Percentiles rank a stretch among this genome's conserved stretches.
These are phyloP conservation scores for Lates japonicus DNA, from an alignment of 2,797 vertebrate species.

Conservation along the genomic window DNA sequence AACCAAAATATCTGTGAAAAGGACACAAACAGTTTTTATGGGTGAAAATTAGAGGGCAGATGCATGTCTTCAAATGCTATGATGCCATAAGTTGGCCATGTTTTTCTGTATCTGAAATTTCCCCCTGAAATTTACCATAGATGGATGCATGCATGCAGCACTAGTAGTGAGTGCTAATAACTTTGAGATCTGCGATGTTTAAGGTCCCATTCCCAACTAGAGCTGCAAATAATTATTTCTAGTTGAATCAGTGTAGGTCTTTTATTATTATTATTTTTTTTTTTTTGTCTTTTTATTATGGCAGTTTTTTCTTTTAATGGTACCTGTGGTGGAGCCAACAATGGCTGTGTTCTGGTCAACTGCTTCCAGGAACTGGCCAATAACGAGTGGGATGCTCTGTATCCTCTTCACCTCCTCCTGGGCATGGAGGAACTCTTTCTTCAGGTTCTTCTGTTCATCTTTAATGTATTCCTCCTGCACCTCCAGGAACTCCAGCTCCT, in stretches of 20 bases:
- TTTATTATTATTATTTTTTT: too few relatives aligned
- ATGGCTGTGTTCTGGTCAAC: slow-evolving; percentile 98
- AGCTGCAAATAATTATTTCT: not conserved
- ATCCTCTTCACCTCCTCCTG: slow-evolving; percentile 97
- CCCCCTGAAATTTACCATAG: too few relatives aligned
- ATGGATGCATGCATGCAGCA: not conserved
- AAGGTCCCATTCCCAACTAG: not conserved
- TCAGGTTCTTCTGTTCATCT: slow-evolving; percentile 96
- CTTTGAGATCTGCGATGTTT: not conserved
- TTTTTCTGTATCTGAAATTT: too few relatives aligned
- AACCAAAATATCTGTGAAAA: too few relatives aligned
- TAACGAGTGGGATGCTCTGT: slow-evolving; percentile 96
- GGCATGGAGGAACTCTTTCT: slow-evolving; percentile 96
- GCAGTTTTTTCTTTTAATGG: not conserved
- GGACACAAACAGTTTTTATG: not conserved
- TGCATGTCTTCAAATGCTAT: not conserved
- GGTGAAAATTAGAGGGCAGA: not conserved
- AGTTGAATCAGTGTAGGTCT: fast-evolving
- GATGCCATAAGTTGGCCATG: not conserved
- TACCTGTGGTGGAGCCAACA: slow-evolving; percentile 95
- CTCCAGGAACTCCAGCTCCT: slow-evolving; percentile 95
- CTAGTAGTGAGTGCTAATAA: not conserved
- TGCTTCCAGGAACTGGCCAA: slow-evolving; percentile 96
- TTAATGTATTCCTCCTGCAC: slow-evolving; percentile 98
- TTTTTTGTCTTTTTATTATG: too few relatives aligned